Percentiles rank a stretch among this genome's conserved stretches.
Conservation (phyloP, 2,113 vertebrate species). For the Electrona antarctica region DNA sequence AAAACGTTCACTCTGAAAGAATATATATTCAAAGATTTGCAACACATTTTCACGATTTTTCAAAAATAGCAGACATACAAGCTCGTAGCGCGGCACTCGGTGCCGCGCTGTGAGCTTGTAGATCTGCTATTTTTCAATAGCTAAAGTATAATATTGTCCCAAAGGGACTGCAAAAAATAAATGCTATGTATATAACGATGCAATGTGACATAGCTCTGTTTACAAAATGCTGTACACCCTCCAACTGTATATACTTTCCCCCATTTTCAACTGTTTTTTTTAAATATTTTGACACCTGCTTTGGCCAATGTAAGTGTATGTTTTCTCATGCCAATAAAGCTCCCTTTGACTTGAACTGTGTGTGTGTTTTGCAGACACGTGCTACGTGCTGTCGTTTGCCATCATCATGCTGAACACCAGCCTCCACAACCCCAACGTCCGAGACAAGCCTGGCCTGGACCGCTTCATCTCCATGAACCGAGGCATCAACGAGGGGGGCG, state of each 20-base stretch:
- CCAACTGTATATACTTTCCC: background rate
- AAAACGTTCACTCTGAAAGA: too few relatives aligned
- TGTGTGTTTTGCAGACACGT: constrained; percentile 80
- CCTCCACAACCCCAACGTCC: constrained; percentile 90
- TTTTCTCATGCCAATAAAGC: background rate
- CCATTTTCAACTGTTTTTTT: background rate
- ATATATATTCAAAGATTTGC: too few relatives aligned
- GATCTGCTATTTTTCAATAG: too few relatives aligned
- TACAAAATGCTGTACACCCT: too few relatives aligned
- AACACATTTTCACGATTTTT: too few relatives aligned
- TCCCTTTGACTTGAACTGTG: background rate
- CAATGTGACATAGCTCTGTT: too few relatives aligned
- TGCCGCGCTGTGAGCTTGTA: too few relatives aligned
- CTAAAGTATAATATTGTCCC: too few relatives aligned
- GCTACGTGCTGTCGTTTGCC: constrained; percentile 90
- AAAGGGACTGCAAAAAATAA: too few relatives aligned
- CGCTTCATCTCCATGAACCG: constrained; percentile 93
- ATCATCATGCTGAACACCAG: constrained; percentile 96
- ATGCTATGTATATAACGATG: too few relatives aligned
- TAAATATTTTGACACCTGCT: background rate
- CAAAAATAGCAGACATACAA: too few relatives aligned
- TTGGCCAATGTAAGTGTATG: background rate
- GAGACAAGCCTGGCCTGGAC: constrained; percentile 87
- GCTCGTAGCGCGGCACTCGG: too few relatives aligned
- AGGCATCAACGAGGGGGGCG: constrained; percentile 91